Evolutionary conservation across 2,113 vertebrate species (phyloP), one percentile per base, ranked within the genome.

Genomic region (Phrynosoma platyrhinos): DNA sequence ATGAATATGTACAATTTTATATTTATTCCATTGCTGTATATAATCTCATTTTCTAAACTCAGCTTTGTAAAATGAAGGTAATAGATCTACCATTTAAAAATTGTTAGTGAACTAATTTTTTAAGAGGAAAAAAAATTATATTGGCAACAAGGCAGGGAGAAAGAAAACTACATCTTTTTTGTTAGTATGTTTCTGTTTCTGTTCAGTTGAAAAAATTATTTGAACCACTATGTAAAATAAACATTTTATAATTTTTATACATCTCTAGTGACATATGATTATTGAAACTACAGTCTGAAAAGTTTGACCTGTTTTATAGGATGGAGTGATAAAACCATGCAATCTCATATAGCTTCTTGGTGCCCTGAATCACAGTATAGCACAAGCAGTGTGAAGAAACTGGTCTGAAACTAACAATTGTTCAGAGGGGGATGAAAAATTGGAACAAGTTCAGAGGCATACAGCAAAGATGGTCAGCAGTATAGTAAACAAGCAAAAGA

Each of bases 191-290:
- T 93, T 90, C 88, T 87, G 86, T 87, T 90, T 36, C 88, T 91
- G 82, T 92, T 90, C 93, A 88, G 79, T 92, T n/a, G 18, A 85
- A 90, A 96, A 95, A 91, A 85, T 4, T 8, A 77, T 87, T 85
- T 79, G 85, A 87, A 88, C 1, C 9, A 84, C 52, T 47, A 18
- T 84, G 36, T 95, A 90, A 95, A 95, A 89, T 92, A 91, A 79
- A n/a, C 30, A 7, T 82, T 95, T 94, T 94, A n/a, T 95, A 95
- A 86, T 94, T 97, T 95, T 95, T 93, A 90, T 79, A 8, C 93
- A 80, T 93, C 90, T 87, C 82, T 95, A 90, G 75, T 94, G 78
- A 87, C 84, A 6, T 87, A 81, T 71, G 79, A 71, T 76, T 85
- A 71, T 89, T 91, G 82, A 18, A 91, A 85, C 32, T 82, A 76